phyloP scores from a whole-genome alignment of 2,113 vertebrate genomes.

The Oriolus oriolus region DNA sequence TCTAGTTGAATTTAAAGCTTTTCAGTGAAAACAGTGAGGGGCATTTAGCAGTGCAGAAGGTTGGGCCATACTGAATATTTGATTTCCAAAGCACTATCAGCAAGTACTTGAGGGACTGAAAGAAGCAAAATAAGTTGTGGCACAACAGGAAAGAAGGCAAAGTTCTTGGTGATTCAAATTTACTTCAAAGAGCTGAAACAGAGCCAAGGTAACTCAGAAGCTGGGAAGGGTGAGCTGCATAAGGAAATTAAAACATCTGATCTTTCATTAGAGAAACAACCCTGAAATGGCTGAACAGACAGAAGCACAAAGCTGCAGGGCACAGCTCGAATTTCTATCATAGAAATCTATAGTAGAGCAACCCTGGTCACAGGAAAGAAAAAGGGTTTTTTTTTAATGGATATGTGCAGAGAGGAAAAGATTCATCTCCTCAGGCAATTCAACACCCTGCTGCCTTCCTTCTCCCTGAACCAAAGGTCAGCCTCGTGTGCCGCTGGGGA shows the following conservation, averaged over 20 bases:
- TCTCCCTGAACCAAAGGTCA: not conserved
- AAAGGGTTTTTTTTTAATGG: not conserved
- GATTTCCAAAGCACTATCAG: constrained; percentile 46
- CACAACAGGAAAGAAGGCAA: constrained; percentile 8
- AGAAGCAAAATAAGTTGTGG: not conserved
- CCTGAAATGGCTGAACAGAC: not conserved
- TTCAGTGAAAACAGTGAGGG: constrained; percentile 38
- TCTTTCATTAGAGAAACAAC: not conserved
- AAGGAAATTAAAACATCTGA: constrained; percentile 28
- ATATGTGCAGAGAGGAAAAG: not conserved
- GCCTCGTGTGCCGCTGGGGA: rapidly evolving
- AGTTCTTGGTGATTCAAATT: not conserved
- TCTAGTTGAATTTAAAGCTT: constrained; percentile 36
- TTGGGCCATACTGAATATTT: constrained; percentile 10
- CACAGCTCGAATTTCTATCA: not conserved
- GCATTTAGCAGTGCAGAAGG: constrained; percentile 29
- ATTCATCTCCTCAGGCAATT: not conserved
- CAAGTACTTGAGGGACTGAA: constrained; percentile 5
- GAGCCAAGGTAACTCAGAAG: not conserved
- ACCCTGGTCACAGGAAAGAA: not conserved
- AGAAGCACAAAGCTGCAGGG: not conserved
- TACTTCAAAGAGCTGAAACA: not conserved
- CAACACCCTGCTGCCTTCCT: not conserved
- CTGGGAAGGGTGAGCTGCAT: not conserved
- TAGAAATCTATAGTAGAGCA: not conserved